phyloP scores from a whole-genome alignment of 2,888 invertebrate species.

The Sepioteuthis lessoniana region DNA sequence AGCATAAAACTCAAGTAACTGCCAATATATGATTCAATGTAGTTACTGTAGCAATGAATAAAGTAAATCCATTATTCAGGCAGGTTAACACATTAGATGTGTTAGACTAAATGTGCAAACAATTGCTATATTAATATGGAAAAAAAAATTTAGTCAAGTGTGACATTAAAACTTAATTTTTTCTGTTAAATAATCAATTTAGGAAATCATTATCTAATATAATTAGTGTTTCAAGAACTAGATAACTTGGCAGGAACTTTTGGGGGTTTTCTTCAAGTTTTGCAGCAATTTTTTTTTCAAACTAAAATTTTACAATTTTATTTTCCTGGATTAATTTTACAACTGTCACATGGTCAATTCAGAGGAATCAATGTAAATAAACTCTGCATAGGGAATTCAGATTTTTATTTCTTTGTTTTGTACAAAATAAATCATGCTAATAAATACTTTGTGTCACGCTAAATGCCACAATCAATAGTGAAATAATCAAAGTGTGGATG shows the following conservation, averaged over 20 bases:
- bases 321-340: not conserved
- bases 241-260: conserved; percentile 33
- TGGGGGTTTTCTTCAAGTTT: not conserved
- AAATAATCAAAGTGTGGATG: conserved; percentile 40
- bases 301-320: not conserved
- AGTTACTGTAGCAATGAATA: too few relatives aligned
- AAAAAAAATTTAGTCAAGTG: too few relatives aligned
- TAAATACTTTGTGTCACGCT: conserved; percentile 34
- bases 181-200: not conserved
- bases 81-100: too few relatives aligned
- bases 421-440: conserved; percentile 46
- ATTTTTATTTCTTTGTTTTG: conserved; percentile 41
- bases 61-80: too few relatives aligned
- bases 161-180: too few relatives aligned
- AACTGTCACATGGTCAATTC: conserved; percentile 47
- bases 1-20: too few relatives aligned
- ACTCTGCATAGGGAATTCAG: conserved; percentile 47
- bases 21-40: too few relatives aligned
- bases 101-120: too few relatives aligned
- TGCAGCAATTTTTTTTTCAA: not conserved
- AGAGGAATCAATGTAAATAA: conserved; percentile 45
- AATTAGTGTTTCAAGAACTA: not conserved
- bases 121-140: too few relatives aligned
- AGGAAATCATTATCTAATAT: not conserved
- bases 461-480: not conserved